phyloP scores from a whole-genome alignment of 2,113 vertebrate species.

The Cheirogaleus medius region DNA sequence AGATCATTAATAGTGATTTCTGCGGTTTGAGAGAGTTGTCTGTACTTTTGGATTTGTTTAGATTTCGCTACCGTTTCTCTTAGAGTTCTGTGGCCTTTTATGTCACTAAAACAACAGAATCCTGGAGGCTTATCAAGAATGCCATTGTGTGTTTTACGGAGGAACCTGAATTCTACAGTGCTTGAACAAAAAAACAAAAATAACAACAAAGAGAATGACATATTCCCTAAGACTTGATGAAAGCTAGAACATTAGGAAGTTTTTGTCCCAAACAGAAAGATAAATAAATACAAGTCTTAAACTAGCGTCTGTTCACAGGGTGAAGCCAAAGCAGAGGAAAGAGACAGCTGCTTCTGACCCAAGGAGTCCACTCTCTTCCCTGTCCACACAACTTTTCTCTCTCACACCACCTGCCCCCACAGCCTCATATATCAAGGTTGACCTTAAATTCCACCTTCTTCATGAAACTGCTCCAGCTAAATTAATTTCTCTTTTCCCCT shows the following conservation, averaged over 20 bases:
- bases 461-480: not conserved
- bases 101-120: slow-evolving; percentile 64
- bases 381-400: not conserved
- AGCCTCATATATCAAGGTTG: not conserved
- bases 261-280: slow-evolving; percentile 59
- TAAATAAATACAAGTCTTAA: slow-evolving; percentile 52
- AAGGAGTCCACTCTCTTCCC: not conserved
- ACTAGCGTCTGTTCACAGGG: slow-evolving; percentile 39
- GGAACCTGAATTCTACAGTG: slow-evolving; percentile 50
- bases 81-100: slow-evolving; percentile 61
- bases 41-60: slow-evolving; percentile 49
- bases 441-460: slow-evolving; percentile 40
- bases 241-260: slow-evolving; percentile 40
- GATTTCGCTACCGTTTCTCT: slow-evolving; percentile 1
- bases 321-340: not conserved
- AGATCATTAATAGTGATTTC: slow-evolving; percentile 50
- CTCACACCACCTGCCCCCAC: not conserved
- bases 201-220: slow-evolving; percentile 54
- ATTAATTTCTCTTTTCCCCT: slow-evolving; percentile 31
- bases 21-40: slow-evolving; percentile 41
- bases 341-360: not conserved
- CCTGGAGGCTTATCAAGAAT: slow-evolving; percentile 78
- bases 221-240: slow-evolving; percentile 45
- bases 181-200: slow-evolving; percentile 53
- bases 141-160: slow-evolving; percentile 32